Evolutionary conservation across 2,113 vertebrate genomes (phyloP), one percentile per base, ranked within the genome.

Genomic region (Rhinichthys klamathensis): DNA sequence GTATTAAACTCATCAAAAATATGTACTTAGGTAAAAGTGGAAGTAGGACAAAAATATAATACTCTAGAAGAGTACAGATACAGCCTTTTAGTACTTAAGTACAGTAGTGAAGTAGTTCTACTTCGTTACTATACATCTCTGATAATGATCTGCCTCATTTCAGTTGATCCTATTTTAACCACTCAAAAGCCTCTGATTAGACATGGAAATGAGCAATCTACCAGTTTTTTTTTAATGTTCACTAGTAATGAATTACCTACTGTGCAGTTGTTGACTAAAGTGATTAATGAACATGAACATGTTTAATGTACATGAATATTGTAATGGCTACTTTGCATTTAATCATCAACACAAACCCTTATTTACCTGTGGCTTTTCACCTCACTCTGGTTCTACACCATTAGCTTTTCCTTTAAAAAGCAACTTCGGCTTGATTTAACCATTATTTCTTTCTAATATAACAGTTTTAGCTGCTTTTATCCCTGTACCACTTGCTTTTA

Each of bases 241-340:
- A 70, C 32, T 23, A 23, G 67, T 70, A 70, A 70, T 41, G 18
- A 51, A 72, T 35, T n/a, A 72, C 85, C 51, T 69, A 80, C 44
- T 67, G 75, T 11, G 83, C 67, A 38, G 70, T 56, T 54, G 76
- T 87, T 89, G 83, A 86, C 75, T 38, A 4, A 35, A 70, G 18
- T 4, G 32, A 38, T 41, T 70, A 70, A 70, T 70, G 10, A 38
- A 10, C 30, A 35, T 35, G 30, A 69, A 10, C 6, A 56, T 69
- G 30, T 69, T 69, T 70, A 70, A 70, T 70, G 11, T 23, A 12
- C 9, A 38, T 70, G 8, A 38, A 38, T 70, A 3, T 35, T 67
- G 15, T 18, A 41, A 84, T 82, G 86, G 32, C 21, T 56, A 27
- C 46, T 16, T 70, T 46, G 32, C 56, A 60, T 83, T 46, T 61